Evolutionary conservation across 2,113 vertebrate species (phyloP).

Genomic region (Bucco capensis): DNA sequence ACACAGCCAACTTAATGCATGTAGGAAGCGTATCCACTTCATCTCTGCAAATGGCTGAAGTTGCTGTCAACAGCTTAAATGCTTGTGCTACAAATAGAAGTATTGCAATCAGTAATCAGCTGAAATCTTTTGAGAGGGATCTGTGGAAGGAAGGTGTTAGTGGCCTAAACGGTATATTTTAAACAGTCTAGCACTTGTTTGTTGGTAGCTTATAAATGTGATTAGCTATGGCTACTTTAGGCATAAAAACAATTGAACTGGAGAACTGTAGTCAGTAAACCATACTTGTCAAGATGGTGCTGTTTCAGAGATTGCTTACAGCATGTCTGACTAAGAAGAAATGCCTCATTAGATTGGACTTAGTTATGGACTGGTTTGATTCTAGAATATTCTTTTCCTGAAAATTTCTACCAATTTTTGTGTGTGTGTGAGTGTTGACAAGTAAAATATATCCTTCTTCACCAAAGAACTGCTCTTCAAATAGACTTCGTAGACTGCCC

Average conservation of each 20-base stretch:
- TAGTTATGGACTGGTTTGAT: neutral
- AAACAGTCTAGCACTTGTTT: neutral
- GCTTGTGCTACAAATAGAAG: neutral
- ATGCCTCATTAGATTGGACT: neutral
- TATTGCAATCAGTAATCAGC: neutral
- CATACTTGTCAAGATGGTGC: fast-evolving
- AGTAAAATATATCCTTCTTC: neutral
- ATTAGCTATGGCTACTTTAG: neutral
- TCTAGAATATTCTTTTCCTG: neutral
- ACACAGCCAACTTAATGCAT: neutral
- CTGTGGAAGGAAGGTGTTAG: neutral
- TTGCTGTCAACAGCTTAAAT: neutral
- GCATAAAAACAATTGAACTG: neutral
- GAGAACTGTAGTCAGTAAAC: neutral
- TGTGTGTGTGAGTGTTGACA: neutral
- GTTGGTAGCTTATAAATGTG: neutral
- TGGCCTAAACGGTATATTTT: neutral
- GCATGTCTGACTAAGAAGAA: neutral
- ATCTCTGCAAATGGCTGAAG: neutral
- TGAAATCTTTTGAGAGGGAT: neutral
- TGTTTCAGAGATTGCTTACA: neutral
- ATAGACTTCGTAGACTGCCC: neutral
- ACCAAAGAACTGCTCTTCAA: neutral
- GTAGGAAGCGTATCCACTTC: neutral
- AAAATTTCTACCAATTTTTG: neutral